Base-by-base conservation (phyloP, 2,113 vertebrate species). In the Oryzias woworae region DNA sequence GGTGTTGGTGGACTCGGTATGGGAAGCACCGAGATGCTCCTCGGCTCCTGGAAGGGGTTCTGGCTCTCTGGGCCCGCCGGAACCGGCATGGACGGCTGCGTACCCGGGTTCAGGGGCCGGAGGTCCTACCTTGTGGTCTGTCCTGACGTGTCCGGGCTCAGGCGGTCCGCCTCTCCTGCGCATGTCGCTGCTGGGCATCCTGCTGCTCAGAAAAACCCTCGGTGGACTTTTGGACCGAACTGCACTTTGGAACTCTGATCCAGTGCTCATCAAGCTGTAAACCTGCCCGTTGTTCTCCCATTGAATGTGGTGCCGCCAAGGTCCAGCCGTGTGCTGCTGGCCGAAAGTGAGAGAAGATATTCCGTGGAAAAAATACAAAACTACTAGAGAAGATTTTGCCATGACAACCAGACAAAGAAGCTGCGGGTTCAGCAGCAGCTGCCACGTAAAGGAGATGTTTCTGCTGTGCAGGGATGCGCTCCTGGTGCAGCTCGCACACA, bases 251-350 rank as follows among this genome's bases (percentile, higher is more conserved):
- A 90, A 93, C 66, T 91, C 88, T 1, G 82, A 78, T 0, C 91
- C 94, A 3, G 91, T 92, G 83, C 91, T 94, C 66, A 93, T 67
- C 8, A 94, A 77, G 60, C 90, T 92, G 65, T 87, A 89, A 59
- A 89, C 69, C 48, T 90, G 89, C 0, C 93, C 91, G 80, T 92
- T 90, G 69, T 88, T 93, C 69, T 91, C 62, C 92, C 92, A 93
- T 60, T 88, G 92, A 45, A 93, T 84, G 66, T 77, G 81, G 31
- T 92, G 87, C 17, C 85, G 75, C 92, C 91, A 93, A 10, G 80
- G 77, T 15, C 78, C 80, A 48, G 57, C 41, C 23, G 70, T 31
- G 69, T 74, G 83, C 72, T 76, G 77, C 56, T 78, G 83, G 53
- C 78, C 90, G 43, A 24, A 70, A 48, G 80, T 66, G 44, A 85